Evolutionary conservation across 2,797 vertebrate genomes (phyloP).

Genomic region (Sebastes ruberrimus): DNA sequence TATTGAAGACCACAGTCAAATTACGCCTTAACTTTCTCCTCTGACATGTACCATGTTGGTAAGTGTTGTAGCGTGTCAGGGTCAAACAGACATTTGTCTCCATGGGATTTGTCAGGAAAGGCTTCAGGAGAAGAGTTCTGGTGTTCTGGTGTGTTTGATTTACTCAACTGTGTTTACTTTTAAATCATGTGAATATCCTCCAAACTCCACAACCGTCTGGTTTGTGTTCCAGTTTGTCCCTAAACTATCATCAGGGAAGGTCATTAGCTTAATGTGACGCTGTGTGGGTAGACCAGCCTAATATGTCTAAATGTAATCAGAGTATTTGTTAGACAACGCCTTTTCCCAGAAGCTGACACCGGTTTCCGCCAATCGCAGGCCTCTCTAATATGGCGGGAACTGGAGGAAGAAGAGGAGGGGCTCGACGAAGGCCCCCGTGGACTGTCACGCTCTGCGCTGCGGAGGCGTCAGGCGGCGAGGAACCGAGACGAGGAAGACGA

Average conservation of each 20-base stretch:
- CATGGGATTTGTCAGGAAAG: not conserved
- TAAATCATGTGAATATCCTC: not conserved
- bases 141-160: not conserved
- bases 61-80: not conserved
- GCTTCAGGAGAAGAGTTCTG: not conserved
- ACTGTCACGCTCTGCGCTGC: constrained; percentile 67
- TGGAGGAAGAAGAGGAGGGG: constrained; percentile 95
- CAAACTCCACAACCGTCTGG: not conserved
- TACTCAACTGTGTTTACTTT: not conserved
- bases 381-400: constrained; percentile 99
- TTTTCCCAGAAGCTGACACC: constrained; percentile 90
- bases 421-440: constrained; percentile 62
- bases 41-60: not conserved
- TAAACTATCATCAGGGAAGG: not conserved
- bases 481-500: constrained; percentile 72
- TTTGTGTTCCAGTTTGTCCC: not conserved
- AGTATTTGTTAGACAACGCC: constrained; percentile 71
- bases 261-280: not conserved
- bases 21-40: not conserved
- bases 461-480: constrained; percentile 59
- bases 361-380: constrained; percentile 99
- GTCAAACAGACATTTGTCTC: not conserved
- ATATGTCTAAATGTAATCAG: constrained; percentile 26
- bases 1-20: not conserved
- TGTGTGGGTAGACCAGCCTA: not conserved